Percentiles rank a stretch among this genome's conserved stretches.
Evolutionary conservation across 2,797 vertebrate genomes (phyloP).

Genomic region (Rhabdophis nuchalis): DNA sequence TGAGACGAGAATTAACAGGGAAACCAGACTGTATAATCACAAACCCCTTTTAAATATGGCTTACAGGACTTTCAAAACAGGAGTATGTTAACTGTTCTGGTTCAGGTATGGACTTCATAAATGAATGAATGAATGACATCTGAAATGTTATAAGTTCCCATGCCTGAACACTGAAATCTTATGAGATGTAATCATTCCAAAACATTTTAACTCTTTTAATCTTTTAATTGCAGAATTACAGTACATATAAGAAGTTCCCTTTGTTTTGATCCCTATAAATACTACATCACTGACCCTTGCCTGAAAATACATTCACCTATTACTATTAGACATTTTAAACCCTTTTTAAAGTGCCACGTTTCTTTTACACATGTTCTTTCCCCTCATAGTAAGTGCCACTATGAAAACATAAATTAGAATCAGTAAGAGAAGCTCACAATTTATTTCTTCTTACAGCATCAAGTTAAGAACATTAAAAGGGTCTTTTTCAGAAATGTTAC

Average conservation of each 20-base stretch:
- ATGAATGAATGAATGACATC: not conserved
- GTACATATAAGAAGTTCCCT: not conserved
- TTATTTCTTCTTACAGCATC: not conserved
- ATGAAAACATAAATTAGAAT: not conserved
- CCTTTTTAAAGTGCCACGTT: not conserved
- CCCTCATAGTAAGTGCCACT: no score
- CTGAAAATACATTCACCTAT: not conserved
- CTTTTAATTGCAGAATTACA: not conserved
- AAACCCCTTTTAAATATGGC: not conserved
- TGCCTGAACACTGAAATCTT: not conserved
- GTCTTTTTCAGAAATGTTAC: not conserved
- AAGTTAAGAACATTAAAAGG: not conserved
- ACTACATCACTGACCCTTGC: not conserved
- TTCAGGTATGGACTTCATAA: not conserved
- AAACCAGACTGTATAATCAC: not conserved
- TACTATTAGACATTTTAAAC: not conserved
- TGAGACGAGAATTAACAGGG: not conserved
- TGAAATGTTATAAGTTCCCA: not conserved
- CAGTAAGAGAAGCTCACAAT: not conserved
- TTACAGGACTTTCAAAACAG: not conserved
- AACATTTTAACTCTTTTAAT: not conserved
- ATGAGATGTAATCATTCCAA: not conserved
- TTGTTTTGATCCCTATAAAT: not conserved
- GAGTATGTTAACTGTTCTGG: not conserved
- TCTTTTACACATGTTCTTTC: not conserved